Evolutionary conservation across 2,113 vertebrate species (phyloP), one percentile per base, ranked within the genome.

Genomic region (Myanophis thanlyinensis): DNA sequence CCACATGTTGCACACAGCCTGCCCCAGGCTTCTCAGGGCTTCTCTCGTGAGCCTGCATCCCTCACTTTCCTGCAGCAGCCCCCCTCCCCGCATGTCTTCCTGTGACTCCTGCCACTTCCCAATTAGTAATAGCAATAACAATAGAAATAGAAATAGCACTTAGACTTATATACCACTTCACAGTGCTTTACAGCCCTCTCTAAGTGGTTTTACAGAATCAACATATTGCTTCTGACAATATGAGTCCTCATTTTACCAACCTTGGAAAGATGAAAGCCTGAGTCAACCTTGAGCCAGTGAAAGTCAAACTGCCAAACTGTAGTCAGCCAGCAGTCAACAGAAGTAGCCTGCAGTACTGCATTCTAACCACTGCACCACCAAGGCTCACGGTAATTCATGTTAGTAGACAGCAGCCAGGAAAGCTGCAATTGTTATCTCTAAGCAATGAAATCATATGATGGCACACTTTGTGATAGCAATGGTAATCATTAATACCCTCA

Each of bases 71-170:
- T 73, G n/a, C n/a, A 73, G 5, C 5, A 40, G 13, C 13, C n/a
- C 5, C 13, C 2, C n/a, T 2, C 13, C 2, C 0, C 0, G 25
- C 56, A 30, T 4, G n/a, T 30, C 59, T 67, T n/a, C 30, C 11
- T n/a, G 59, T n/a, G 30, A 73, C n/a, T 35, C 5, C 62, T 73
- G 62, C n/a, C 12, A 2, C 62, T 35, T 73, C n/a, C 62, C n/a
- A 35, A 4, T 73, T 73, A 73, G 25, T 62, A 53, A 52, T 52
- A 52, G 20, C 52, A 53, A 52, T 53, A 53, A 7, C 53, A 54
- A 22, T 54, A 52, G 20, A 15, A 53, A 52, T 53, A 53, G 23
- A 18, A 54, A 22, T 54, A 23, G 22, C 53, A 54, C 22, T 54
- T 54, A 54, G 20, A 54, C 53, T 23, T 54, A 54, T 54, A 54